These are phyloP conservation scores for Tetrao urogallus DNA, from an alignment of 2,113 vertebrate species.

Conservation along the genomic window DNA sequence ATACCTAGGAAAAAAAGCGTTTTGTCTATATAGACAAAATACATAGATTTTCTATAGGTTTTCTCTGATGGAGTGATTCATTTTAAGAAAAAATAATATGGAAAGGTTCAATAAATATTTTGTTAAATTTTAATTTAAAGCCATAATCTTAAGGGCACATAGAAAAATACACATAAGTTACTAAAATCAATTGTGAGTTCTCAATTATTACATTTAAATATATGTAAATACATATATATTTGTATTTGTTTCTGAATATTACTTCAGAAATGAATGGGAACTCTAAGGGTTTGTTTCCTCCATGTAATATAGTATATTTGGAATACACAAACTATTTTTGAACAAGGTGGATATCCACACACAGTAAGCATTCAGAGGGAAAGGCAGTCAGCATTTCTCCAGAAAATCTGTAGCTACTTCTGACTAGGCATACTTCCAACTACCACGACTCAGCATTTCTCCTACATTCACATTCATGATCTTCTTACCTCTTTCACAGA, in stretches of 20 bases:
- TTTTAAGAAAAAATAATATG: neutral
- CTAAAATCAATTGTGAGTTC: neutral
- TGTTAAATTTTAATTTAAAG: neutral
- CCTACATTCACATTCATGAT: neutral
- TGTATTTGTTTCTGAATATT: neutral
- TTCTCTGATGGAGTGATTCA: neutral
- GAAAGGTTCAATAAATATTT: neutral
- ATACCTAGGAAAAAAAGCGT: neutral
- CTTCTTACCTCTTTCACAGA: neutral
- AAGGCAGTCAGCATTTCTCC: neutral
- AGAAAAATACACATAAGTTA: neutral
- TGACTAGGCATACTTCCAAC: fast-evolving
- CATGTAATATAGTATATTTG: neutral
- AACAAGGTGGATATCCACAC: neutral
- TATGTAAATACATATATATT: neutral
- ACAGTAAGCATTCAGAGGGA: neutral
- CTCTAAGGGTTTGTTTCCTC: neutral
- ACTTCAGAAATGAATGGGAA: neutral
- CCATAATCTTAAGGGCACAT: neutral
- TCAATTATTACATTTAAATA: neutral
- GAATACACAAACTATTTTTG: neutral
- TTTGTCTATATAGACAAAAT: neutral
- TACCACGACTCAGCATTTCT: neutral
- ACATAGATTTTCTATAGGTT: neutral
- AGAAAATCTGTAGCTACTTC: neutral